Evolutionary conservation across 2,888 invertebrate species (phyloP), one percentile per base, ranked within the genome.

Genomic region (Ommatoiulus sabulosus): DNA sequence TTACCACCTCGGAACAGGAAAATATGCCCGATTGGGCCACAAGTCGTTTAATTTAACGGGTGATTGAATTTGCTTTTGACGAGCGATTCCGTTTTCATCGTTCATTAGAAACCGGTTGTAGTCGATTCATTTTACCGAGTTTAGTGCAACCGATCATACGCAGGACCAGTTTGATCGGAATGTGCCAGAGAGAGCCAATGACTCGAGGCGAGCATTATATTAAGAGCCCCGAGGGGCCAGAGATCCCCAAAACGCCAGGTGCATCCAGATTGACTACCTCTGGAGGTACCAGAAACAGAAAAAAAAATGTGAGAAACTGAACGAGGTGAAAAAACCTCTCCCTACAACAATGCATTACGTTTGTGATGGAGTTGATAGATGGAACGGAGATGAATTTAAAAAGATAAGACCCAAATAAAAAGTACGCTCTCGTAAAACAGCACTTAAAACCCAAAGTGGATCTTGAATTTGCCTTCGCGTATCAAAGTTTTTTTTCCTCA

Each of bases 301-400:
- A 0, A 20, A 72, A 80, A 80, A 80, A 80, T 35, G 80, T 80
- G 80, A 80, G 80, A 80, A 80, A 80, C 12, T 80, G 80, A 80
- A 80, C 80, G 12, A 80, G 80, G 80, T 80, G 80, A 80, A 80
- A 80, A 80, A 80, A 80, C 80, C 35, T 72, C 35, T 80, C 35
- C 80, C 35, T 80, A 35, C 80, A 80, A 80, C 80, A 80, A 80
- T 80, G 80, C 80, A 80, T 80, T 80, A 80, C 35, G 15, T 15
- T 80, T 80, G 80, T 80, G 80, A 80, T 80, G 80, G 35, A 43
- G 80, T 80, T 80, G 80, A 80, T 80, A 80, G 80, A 80, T 80
- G 80, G 80, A 80, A 80, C 80, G 80, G 80, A 80, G 80, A 80
- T 80, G 80, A 80, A 80, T 80, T 80, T 80, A 80, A 80, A 80